Evolutionary conservation across 1,140 invertebrate species (phyloP), one percentile per base, ranked within the genome.

Genomic region (Aleiodes sp.): DNA sequence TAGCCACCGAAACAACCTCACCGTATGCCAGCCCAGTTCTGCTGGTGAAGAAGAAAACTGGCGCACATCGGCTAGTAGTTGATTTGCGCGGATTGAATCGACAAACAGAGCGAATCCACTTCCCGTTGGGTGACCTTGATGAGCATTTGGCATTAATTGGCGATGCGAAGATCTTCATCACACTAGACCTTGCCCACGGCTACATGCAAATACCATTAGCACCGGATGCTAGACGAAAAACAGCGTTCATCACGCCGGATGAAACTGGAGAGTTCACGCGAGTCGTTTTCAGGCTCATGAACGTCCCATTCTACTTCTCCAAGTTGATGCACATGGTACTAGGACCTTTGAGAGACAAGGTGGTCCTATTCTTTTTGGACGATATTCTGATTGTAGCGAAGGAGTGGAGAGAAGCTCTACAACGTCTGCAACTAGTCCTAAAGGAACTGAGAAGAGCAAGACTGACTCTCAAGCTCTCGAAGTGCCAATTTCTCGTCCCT

Each of bases 41-140:
- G 1, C 62, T 88, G 19, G 83, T 85, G 0, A 71, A 67, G 37
- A 89, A 89, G 71, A 84, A 83, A 66, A 84, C 87, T 73, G 83
- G 82, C 21, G 65, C 73, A n/a, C 41, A 74, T 4, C 64, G 88
- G 26, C 74, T 88, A 29, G 88, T 87, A 73, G 72, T 73, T 0
- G 87, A 90, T 71, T 89, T 85, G 69, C 60, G 87, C 43, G 52
- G 57, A 35, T 61, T 89, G 10, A 89, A 89, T 74, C 71, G 72
- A 10, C 75, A 64, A 24, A 46, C 75, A 68, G 87, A 88, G 59
- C 61, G 74, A 60, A 88, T 81, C 73, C 88, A 87, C 1, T 69
- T 90, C 6, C 87, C 87, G 2, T 35, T 81, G 0, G 87, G n/a
- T n/a, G n/a, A n/a, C n/a, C n/a, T 89, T 31, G 84, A 87, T 52